Evolutionary conservation across 2,797 vertebrate species (phyloP).

Genomic region (Toxotes lorentzi): DNA sequence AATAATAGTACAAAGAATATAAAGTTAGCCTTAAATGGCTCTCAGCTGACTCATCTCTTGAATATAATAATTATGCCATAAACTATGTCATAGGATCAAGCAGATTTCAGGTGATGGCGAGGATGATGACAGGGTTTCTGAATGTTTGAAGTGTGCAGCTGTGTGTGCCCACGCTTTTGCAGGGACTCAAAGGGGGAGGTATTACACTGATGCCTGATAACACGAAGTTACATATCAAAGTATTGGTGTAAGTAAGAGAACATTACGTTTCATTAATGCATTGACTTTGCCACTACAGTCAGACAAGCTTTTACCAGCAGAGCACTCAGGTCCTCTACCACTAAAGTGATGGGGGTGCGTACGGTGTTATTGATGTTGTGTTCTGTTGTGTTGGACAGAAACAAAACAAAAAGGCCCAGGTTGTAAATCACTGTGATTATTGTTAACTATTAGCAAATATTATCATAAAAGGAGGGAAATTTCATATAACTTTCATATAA

Average conservation of each 20-base stretch:
- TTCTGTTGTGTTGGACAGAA: background rate
- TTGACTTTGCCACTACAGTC: conserved; percentile 16
- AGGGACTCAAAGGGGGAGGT: background rate
- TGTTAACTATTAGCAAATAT: background rate
- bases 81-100: conserved; percentile 5
- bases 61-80: background rate
- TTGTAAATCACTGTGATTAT: background rate
- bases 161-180: background rate
- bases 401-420: background rate
- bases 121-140: conserved; percentile 22
- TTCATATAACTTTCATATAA: conserved; percentile 3
- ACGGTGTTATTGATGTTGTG: background rate
- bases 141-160: conserved; percentile 36
- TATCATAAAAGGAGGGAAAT: background rate
- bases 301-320: conserved; percentile 23
- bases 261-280: conserved; percentile 27
- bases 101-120: conserved; percentile 16
- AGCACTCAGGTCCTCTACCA: conserved; percentile 12
- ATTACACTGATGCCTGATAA: conserved; percentile 16
- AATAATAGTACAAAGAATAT: background rate
- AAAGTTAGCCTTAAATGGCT: background rate
- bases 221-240: conserved; percentile 36
- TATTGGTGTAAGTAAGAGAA: conserved; percentile 16
- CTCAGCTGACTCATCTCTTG: background rate
- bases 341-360: background rate